phyloP scores from a whole-genome alignment of 2,113 vertebrate genomes.

The Oxyruncus cristatus region DNA sequence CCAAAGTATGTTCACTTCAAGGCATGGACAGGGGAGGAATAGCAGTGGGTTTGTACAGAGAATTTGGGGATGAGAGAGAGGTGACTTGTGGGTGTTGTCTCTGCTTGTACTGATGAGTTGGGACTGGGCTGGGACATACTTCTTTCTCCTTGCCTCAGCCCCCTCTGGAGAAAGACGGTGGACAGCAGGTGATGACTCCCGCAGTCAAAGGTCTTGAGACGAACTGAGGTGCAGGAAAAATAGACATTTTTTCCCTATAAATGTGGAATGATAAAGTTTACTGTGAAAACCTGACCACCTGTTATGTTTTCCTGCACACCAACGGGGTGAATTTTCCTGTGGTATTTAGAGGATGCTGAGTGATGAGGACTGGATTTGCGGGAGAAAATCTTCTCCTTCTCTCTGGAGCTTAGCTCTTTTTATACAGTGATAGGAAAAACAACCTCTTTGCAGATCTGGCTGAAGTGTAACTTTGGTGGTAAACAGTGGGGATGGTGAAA shows the following conservation, averaged over 20 bases:
- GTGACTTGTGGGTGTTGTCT: not conserved
- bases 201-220: not conserved
- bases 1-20: fast-evolving
- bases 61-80: not conserved
- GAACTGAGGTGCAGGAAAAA: not conserved
- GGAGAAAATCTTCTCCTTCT: not conserved
- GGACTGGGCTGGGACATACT: fast-evolving
- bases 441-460: not conserved
- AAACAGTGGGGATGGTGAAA: not conserved
- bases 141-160: not conserved
- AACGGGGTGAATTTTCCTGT: not conserved
- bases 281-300: not conserved
- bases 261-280: not conserved
- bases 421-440: not conserved
- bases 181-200: not conserved
- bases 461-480: not conserved
- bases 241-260: not conserved
- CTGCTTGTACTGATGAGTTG: not conserved
- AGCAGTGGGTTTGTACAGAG: not conserved
- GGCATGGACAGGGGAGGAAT: fast-evolving
- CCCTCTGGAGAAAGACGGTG: not conserved
- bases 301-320: not conserved
- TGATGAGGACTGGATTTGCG: not conserved
- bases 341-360: not conserved
- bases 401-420: not conserved